These are phyloP conservation scores for Parazoanthus atlanticus DNA, from an alignment of 92 coral and sea anemone genomes.

Conservation along the genomic window DNA sequence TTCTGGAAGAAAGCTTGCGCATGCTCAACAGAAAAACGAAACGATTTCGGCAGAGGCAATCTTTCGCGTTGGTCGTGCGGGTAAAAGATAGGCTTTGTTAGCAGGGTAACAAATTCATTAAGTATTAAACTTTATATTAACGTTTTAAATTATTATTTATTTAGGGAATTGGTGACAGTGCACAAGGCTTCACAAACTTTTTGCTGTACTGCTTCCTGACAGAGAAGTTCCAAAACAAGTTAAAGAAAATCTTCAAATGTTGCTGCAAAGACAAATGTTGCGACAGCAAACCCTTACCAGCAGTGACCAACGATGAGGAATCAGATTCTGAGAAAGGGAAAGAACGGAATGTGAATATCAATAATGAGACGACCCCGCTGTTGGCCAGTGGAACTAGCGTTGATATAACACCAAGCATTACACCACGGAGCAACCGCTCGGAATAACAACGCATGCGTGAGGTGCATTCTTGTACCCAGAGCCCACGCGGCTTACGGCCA, in stretches of 20 bases:
- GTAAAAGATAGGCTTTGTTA: not conserved
- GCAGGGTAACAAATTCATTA: too few species aligned
- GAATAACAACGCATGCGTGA: not conserved
- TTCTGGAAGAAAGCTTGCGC: too few species aligned
- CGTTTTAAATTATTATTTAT: not conserved
- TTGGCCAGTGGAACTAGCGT: not conserved
- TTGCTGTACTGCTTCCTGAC: constrained; percentile 51
- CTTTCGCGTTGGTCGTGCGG: not conserved
- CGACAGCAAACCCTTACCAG: not conserved
- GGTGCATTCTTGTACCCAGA: too few species aligned
- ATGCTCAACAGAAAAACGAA: not conserved
- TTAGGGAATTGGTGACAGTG: constrained; percentile 86
- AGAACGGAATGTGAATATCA: not conserved
- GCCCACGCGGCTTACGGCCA: too few species aligned
- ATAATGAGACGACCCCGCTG: not conserved
- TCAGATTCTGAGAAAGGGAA: not conserved
- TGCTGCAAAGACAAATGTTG: not conserved
- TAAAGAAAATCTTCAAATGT: constrained; percentile 9
- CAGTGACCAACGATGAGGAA: not conserved
- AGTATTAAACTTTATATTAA: too few species aligned
- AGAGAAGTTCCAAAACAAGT: constrained; percentile 35
- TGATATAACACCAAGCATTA: not conserved
- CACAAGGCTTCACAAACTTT: constrained; percentile 80
- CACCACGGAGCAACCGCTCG: not conserved
- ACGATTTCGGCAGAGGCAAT: not conserved